Base-by-base conservation (phyloP, 2,797 vertebrate species). In the Morelia viridis region DNA sequence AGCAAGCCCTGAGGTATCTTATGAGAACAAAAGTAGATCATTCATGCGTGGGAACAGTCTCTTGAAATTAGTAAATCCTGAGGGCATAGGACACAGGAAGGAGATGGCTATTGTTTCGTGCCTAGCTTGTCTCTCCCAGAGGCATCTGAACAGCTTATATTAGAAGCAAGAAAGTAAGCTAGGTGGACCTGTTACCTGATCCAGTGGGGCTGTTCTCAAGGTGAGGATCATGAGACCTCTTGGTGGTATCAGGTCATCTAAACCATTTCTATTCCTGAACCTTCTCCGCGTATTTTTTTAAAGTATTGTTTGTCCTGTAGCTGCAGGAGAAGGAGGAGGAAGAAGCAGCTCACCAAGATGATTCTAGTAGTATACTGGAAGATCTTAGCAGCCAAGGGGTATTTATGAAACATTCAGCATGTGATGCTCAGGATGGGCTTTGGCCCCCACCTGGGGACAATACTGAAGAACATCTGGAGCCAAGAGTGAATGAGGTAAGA, bases 401-500 rank as follows among this genome's bases (percentile, higher is more conserved):
- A 6, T 2, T 11, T 6, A 50, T 2, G 2, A 85, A 89, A 28
- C 31, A 15, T 5, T 50, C 56, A 5, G n/a, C 22, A 9, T 26
- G 41, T 15, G 84, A 56, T 10, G 8, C 4, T 11, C 65, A 56
- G 5, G 85, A 57, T 12, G 68, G 60, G 5, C 58, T 90, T 15
- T 80, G 85, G 68, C 68, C 85, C 1, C 46, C 85, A 1, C 83
- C 85, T 10, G 71, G 31, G 0, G 86, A 76, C 53, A 68, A 90
- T 4, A 88, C 50, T 0, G 71, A 91, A 5, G 92, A 93, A 57
- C 89, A 50, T 5, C 85, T 50, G 60, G 92, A 85, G 65, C 56
- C 71, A 71, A 50, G 85, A 35, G 61, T 84, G 89, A 88, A 28
- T 5, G 85, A 93, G 89, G 92, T 93, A 5, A 26, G 58, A 58